Evolutionary conservation across 2,797 vertebrate species (phyloP).

Genomic region (Loris lydekkerianus): DNA sequence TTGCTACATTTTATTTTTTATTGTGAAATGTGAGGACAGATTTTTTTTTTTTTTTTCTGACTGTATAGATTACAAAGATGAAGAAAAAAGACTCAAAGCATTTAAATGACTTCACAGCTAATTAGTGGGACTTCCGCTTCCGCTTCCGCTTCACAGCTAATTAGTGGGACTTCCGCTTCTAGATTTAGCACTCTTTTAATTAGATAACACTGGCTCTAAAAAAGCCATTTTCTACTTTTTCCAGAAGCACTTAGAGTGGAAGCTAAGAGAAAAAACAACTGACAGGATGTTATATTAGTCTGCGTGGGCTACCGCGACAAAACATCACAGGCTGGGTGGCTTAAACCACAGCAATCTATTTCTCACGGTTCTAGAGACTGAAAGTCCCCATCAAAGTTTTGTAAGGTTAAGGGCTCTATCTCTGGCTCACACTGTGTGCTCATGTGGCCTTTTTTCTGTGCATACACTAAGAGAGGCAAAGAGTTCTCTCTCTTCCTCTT

Average conservation of each 20-base stretch:
- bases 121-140: neutral
- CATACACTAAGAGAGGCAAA: neutral
- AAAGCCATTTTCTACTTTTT: conserved; percentile 6
- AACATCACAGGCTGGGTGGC: neutral
- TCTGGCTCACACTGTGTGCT: neutral
- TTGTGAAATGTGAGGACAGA: neutral
- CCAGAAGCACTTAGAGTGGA: neutral
- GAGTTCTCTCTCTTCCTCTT: neutral
- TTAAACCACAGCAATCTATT: conserved; percentile 32
- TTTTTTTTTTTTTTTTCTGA: neutral
- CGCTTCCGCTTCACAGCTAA: neutral
- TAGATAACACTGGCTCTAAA: neutral
- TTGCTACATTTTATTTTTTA: conserved; percentile 17
- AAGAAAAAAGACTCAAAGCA: neutral
- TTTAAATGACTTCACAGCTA: conserved; percentile 7
- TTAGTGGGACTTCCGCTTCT: neutral
- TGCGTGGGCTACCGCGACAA: neutral
- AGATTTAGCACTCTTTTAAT: conserved; percentile 12
- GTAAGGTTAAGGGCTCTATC: neutral
- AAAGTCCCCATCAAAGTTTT: neutral
- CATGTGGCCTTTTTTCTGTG: neutral
- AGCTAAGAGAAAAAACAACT: neutral
- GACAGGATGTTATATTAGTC: neutral
- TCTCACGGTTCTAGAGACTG: neutral
- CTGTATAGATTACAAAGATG: neutral